phyloP scores from a whole-genome alignment of 1,140 invertebrate species.

The Harpegnathos saltator region DNA sequence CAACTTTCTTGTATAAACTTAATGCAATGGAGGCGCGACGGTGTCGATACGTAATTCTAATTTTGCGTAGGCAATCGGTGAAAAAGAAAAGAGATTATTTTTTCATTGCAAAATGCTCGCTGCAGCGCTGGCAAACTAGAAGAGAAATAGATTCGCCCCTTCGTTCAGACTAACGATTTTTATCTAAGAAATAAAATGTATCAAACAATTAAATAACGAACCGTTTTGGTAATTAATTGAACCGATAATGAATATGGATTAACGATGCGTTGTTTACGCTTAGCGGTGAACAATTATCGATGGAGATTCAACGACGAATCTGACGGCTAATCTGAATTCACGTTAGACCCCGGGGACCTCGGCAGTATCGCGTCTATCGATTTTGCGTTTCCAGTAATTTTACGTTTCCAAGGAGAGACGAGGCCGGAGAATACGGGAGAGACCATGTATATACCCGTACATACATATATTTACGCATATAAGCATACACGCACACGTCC shows the following conservation, averaged over 20 bases:
- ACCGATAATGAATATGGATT: background rate
- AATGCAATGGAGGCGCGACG: background rate
- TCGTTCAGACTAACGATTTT: too few relatives aligned
- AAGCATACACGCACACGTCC: slow-evolving; percentile 53
- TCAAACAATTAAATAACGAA: too few relatives aligned
- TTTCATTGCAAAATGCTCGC: background rate
- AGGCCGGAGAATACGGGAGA: slow-evolving; percentile 69
- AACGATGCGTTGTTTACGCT: background rate
- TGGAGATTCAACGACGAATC: slow-evolving; percentile 1
- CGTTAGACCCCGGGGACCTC: slow-evolving; percentile 28
- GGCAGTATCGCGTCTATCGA: slow-evolving; percentile 77
- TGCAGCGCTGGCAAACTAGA: too few relatives aligned
- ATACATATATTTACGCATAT: slow-evolving; percentile 52
- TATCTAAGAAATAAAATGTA: too few relatives aligned
- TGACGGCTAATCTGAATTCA: slow-evolving; percentile 27
- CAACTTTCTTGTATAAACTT: slow-evolving; percentile 22
- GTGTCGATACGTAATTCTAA: slow-evolving; percentile 8
- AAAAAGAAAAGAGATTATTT: background rate
- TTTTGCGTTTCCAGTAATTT: slow-evolving; percentile 82
- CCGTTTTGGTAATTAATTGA: too few relatives aligned
- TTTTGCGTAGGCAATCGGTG: background rate
- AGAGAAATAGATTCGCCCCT: too few relatives aligned
- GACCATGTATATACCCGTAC: slow-evolving; percentile 59
- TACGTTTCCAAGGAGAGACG: slow-evolving; percentile 79
- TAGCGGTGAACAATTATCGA: background rate